Percentiles rank a stretch among this genome's conserved stretches.
Evolutionary conservation across 1,140 invertebrate species (phyloP).

Genomic region (Pogonus chalceus): DNA sequence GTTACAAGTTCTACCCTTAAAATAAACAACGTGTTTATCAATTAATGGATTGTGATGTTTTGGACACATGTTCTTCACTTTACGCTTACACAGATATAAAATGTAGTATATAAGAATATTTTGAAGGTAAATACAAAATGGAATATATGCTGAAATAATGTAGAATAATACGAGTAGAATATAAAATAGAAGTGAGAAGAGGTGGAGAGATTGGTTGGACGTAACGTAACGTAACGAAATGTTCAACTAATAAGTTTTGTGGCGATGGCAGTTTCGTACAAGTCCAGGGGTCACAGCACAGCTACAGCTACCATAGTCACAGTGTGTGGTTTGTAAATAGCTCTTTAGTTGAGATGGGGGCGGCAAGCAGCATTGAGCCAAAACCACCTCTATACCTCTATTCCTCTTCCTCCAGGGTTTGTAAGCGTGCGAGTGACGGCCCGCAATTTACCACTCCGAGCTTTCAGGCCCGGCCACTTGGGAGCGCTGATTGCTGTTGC

Average conservation of each 20-base stretch:
- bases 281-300: no score
- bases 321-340: slow-evolving; percentile 6
- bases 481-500: slow-evolving; percentile 3
- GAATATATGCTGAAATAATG: no score
- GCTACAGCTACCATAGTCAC: no score
- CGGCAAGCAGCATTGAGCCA: background rate
- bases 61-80: background rate
- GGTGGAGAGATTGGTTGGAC: no score
- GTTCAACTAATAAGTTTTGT: slow-evolving; percentile 4
- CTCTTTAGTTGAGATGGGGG: background rate
- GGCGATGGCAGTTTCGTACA: background rate
- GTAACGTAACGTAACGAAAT: no score
- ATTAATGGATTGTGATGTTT: background rate
- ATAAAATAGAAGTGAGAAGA: no score
- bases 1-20: slow-evolving; percentile 3
- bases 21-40: slow-evolving; percentile 5
- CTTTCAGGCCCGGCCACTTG: slow-evolving; percentile 3
- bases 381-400: background rate
- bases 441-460: slow-evolving; percentile 4
- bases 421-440: background rate
- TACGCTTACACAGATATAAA: no score
- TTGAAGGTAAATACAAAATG: no score
- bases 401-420: background rate
- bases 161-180: no score
- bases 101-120: no score